Percentiles rank a stretch among this genome's conserved stretches.
These are phyloP conservation scores for Aporrectodea caliginosa DNA, from an alignment of 1,140 invertebrate genomes.

Conservation along the genomic window DNA sequence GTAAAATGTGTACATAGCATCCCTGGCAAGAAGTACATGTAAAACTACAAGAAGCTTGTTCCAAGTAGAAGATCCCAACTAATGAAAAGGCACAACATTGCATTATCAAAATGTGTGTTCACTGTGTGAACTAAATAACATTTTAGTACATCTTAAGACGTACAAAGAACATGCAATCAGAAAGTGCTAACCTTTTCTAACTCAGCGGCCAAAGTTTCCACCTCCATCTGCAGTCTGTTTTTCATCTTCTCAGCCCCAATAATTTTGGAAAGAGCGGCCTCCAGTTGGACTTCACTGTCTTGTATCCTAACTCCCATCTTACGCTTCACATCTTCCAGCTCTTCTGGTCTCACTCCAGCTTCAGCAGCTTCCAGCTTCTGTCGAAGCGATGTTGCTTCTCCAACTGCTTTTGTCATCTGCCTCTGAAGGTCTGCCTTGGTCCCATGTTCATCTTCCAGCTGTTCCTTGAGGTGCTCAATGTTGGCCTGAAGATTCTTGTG, in stretches of 20 bases:
- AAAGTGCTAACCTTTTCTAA: conserved; percentile 65
- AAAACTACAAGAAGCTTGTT: no score
- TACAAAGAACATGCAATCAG: background rate
- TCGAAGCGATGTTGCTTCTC: conserved; percentile 84
- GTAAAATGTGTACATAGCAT: no score
- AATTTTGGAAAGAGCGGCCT: conserved; percentile 68
- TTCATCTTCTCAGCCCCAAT: conserved; percentile 89
- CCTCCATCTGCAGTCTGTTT: conserved; percentile 88
- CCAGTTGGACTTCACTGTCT: conserved; percentile 84
- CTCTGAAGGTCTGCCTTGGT: conserved; percentile 18
- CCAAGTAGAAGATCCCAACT: no score
- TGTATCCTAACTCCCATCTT: conserved; percentile 92
- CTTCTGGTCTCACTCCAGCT: conserved; percentile 82
- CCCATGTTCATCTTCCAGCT: conserved; percentile 14
- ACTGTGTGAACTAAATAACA: no score
- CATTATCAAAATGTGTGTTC: no score
- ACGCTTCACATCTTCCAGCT: conserved; percentile 95
- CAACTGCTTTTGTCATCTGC: conserved; percentile 79
- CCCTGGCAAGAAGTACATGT: no score
- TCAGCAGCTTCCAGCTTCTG: conserved; percentile 23
- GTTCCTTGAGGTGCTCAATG: conserved; percentile 20
- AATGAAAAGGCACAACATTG: no score
- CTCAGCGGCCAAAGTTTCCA: conserved; percentile 96
- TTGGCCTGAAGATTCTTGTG: conserved; percentile 71
- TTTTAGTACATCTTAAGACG: no score